Base-by-base conservation (phyloP, 2,113 vertebrate genomes). In the Meles meles region DNA sequence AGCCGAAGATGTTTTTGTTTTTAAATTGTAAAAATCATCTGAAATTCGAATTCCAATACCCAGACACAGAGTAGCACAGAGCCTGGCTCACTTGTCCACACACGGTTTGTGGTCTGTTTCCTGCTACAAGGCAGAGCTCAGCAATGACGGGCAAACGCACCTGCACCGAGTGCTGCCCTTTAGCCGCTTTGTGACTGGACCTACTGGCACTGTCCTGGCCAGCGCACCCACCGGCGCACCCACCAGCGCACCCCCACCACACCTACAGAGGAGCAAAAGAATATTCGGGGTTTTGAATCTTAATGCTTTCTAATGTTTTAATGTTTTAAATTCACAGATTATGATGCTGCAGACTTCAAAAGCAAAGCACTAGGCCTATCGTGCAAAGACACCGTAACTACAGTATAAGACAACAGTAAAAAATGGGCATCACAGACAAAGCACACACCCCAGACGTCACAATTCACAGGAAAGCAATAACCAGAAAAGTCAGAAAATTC, bases 121-220 rank as follows among this genome's bases (percentile, higher is more conserved):
- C 3, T 1, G 52, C 25, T 11, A 23, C 1, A 14, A 14, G 14
- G 23, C 57, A 57, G 67, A 47, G 69, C 37, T 1, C 81, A 0
- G 55, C 25, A 39, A 34, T 11, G 2, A 37, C 9, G 3, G 13
- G 81, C 18, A 21, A n/a, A 11, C 0, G 5, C 37, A 20, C 31
- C 47, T 10, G 6, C 2, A 2, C 74, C 2, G 0, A 20, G 29
- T 1, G 15, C 17, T 13, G 1, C 57, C 13, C 3, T 21, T 37
- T 12, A 39, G 6, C 15, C 39, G 21, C 3, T 8, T 34, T 23
- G 27, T 25, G 14, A 63, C 61, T 21, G 63, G 42, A 10, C 59
- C 23, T 10, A 47, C 6, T 55, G 47, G 27, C 8, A 37, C 3
- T 37, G 15, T 17, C 4, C 1, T 77, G 7, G 25, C 29, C 23